Percentiles rank a stretch among this genome's conserved stretches.
Conservation (phyloP, 2,797 vertebrate genomes). For the Cirrhinus mrigala region DNA sequence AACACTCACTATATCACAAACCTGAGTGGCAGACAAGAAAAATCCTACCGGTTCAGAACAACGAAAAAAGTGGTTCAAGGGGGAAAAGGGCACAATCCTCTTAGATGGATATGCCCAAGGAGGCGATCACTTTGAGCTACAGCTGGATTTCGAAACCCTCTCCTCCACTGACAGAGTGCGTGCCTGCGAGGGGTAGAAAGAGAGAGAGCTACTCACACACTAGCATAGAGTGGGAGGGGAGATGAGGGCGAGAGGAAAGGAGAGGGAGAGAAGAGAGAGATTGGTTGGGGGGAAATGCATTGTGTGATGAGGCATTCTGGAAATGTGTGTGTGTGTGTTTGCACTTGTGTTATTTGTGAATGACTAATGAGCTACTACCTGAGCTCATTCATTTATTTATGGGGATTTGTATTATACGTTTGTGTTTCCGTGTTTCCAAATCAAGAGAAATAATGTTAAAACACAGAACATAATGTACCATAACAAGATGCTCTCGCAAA, state of each 20-base stretch:
- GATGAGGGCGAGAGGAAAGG: slow-evolving; percentile 34
- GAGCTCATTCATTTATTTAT: background rate
- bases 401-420: background rate
- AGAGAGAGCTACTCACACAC: slow-evolving; percentile 30
- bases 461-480: slow-evolving; percentile 2
- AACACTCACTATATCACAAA: slow-evolving; percentile 58
- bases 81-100: slow-evolving; percentile 45
- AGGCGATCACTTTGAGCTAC: slow-evolving; percentile 64
- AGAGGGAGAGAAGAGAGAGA: slow-evolving; percentile 37
- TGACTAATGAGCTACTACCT: slow-evolving; percentile 40
- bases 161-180: slow-evolving; percentile 58
- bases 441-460: slow-evolving; percentile 17
- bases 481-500: background rate
- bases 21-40: slow-evolving; percentile 53
- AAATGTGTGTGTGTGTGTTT: slow-evolving; percentile 18
- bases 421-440: background rate
- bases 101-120: slow-evolving; percentile 47
- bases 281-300: slow-evolving; percentile 33
- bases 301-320: slow-evolving; percentile 32
- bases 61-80: slow-evolving; percentile 53
- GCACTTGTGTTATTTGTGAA: slow-evolving; percentile 37
- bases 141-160: slow-evolving; percentile 67
- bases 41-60: slow-evolving; percentile 39
- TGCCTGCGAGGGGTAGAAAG: slow-evolving; percentile 48
- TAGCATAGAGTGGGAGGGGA: slow-evolving; percentile 44